Base-by-base conservation (phyloP, 2,888 invertebrate genomes). In the Drosophila neotestacea region DNA sequence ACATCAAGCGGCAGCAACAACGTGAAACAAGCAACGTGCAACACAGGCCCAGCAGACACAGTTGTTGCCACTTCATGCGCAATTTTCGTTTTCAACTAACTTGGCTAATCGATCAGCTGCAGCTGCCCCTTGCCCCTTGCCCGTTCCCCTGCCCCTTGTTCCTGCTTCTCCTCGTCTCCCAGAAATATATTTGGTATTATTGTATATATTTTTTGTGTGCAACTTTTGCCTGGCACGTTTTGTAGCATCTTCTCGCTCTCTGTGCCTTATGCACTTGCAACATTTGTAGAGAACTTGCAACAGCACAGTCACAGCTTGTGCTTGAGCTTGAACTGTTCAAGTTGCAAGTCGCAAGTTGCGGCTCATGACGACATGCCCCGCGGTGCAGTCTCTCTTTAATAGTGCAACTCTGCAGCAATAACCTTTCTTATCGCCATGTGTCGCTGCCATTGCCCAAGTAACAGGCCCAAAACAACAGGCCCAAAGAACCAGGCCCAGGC, bases 31-130 rank as follows among this genome's bases (percentile, higher is more conserved):
- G 52, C 69, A 68, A 55, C 74, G 47, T 64, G 65, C 72, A 71
- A 54, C 59, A 70, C 42, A 44, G 65, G 28, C 41, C 32, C 44
- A 64, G 52, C 55, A 65, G 77, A 75, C 73, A 66, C 71, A 70
- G 77, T 85, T 75, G 88, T 85, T 84, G 88, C 88, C 88, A 86
- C 84, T 86, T 81, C 85, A 85, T 88, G 85, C 88, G 87, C 85
- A 86, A 86, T 86, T 86, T 85, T 84, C 81, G 71, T 86, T 86
- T 88, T 76, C 73, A 74, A 62, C 85, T 74, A 75, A 88, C 85
- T 76, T 76, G 79, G 79, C 83, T 86, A 86, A 86, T 86, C 85
- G 85, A 86, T 86, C 89, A 86, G 85, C 77, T 71, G 85, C 81
- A 72, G 72, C 70, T 36, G 36, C 4, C 27, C 32, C 16, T 4